A percentile compares a stretch with the other conserved stretches of the same genome.
These are phyloP conservation scores for Meiosimyza platycephala DNA, from an alignment of 2,888 invertebrate genomes.

Conservation along the genomic window DNA sequence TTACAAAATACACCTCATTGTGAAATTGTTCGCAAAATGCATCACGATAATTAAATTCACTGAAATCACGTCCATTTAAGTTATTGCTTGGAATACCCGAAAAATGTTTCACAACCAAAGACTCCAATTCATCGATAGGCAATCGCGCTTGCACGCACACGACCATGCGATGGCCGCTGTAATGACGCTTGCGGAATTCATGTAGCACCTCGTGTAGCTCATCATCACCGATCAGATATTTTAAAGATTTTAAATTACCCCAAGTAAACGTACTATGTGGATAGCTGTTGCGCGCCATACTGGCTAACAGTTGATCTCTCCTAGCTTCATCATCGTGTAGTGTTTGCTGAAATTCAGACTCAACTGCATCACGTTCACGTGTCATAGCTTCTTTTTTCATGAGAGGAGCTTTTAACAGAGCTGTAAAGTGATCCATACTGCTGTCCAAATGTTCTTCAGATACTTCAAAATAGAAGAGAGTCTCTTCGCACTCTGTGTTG, in stretches of 20 bases:
- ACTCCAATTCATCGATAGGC: conserved; percentile 64
- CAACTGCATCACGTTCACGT: conserved; percentile 87
- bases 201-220: conserved; percentile 77
- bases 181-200: conserved; percentile 80
- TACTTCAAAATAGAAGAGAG: conserved; percentile 90
- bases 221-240: conserved; percentile 74
- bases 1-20: conserved; percentile 73
- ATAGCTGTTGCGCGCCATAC: conserved; percentile 76
- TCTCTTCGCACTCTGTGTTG: conserved; percentile 87
- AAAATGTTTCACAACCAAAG: conserved; percentile 71
- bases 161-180: conserved; percentile 90
- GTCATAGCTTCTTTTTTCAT: conserved; percentile 88
- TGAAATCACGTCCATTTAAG: conserved; percentile 74
- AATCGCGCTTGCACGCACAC: conserved; percentile 79
- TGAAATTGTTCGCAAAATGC: conserved; percentile 62
- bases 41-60: conserved; percentile 59
- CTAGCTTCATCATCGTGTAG: conserved; percentile 79
- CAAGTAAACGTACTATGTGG: conserved; percentile 83
- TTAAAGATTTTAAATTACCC: conserved; percentile 83
- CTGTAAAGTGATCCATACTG: conserved; percentile 86
- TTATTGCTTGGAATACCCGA: conserved; percentile 77
- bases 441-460: conserved; percentile 81
- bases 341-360: conserved; percentile 89
- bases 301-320: conserved; percentile 80
- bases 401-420: conserved; percentile 87